Base-by-base conservation (phyloP, 2,888 invertebrate genomes). In the Drosophila algonquin region DNA sequence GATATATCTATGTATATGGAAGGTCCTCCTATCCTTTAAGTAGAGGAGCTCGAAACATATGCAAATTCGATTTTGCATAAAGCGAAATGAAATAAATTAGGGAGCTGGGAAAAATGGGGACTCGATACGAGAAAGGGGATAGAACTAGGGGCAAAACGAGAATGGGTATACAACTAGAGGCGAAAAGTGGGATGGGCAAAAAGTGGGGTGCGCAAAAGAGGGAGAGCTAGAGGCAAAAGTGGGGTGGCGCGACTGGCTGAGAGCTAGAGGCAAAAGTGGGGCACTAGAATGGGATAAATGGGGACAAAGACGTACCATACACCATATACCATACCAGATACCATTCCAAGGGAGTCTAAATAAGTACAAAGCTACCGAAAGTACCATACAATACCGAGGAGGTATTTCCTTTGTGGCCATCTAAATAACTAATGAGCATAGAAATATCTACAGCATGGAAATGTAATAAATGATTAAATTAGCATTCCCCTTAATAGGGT, bases 31-130 rank as follows among this genome's bases (percentile, higher is more conserved):
- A 30, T 46, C 72, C 73, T 71, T 14, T 27, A 56, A 30, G 27
- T 50, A 18, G 18, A 48, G 48, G 16, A 45, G 35, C 44, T 44
- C 35, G 18, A 73, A 64, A 69, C 64, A 73, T 76, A 81, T 81
- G 79, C 75, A 81, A 81, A 81, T 84, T 72, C 65, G 80, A 84
- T 79, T 84, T 72, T 44, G 61, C 75, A 81, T 69, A 78, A 63
- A 69, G 65, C 46, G 63, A 63, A 53, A 51, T 27, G 46, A 59
- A 48, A 51, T 64, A 40, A 30, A 51, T 63, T 47, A 47, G 14
- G 40, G 40, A 40, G 40, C 6, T 6, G 40, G 14, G 14, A 14
- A 6, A 35, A 35, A 67, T 61, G 56, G 58, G 57, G 58, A 2
- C 30, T 30, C 30, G 30, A 30, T 30, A 35, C 4, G 12, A 35